These are phyloP conservation scores for Nematostella vectensis DNA, from an alignment of 92 coral and sea anemone species.

Conservation along the genomic window DNA sequence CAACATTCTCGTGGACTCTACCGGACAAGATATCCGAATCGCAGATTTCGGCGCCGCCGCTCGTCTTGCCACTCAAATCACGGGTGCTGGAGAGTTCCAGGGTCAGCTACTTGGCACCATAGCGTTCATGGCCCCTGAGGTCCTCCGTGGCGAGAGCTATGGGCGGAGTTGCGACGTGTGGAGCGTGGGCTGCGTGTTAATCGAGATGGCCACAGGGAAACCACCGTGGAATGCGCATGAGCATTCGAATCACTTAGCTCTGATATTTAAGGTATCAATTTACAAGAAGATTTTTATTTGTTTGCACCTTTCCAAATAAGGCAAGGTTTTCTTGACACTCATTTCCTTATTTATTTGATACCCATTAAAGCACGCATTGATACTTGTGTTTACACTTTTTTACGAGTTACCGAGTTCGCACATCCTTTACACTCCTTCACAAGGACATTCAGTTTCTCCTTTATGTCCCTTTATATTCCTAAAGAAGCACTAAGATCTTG, in stretches of 20 bases:
- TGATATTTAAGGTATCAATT: constrained; percentile 93
- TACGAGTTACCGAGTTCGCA: no score
- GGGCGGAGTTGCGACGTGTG: constrained; percentile 96
- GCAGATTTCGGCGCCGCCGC: constrained; percentile 99
- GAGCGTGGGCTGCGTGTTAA: constrained; percentile 89
- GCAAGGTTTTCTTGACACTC: no score
- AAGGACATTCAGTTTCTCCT: no score
- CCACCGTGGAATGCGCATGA: constrained; percentile 98
- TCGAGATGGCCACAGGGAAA: constrained; percentile 92
- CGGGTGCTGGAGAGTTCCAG: constrained; percentile 94
- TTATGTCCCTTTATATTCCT: no score
- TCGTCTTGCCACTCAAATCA: constrained; percentile 77
- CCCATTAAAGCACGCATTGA: no score
- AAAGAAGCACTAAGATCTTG: no score
- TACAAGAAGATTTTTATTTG: no score
- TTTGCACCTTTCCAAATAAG: no score
- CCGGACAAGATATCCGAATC: constrained; percentile 80
- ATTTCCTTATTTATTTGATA: no score
- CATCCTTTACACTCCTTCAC: no score
- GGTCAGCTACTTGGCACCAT: constrained; percentile 94
- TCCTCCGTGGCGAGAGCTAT: constrained; percentile 90
- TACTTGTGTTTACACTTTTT: no score
- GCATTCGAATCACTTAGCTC: constrained; percentile 92
- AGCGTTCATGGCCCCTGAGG: constrained; percentile 99
- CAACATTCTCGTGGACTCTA: constrained; percentile 83